A percentile compares a stretch with the other conserved stretches of the same genome.
These are phyloP conservation scores for Punctoribates punctum DNA, from an alignment of 2,888 invertebrate species.

Conservation along the genomic window DNA sequence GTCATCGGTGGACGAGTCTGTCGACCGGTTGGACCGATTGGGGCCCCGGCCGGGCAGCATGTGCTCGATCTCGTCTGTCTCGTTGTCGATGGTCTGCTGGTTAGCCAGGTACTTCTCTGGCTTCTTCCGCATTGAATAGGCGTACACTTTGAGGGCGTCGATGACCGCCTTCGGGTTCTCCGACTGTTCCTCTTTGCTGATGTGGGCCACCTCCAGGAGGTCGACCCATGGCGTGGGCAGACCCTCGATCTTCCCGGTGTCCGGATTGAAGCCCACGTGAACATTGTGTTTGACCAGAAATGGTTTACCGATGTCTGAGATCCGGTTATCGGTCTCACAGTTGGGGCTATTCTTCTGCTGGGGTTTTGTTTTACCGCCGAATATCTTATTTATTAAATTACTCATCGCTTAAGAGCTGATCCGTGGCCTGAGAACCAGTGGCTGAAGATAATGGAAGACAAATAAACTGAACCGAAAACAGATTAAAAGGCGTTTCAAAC, in stretches of 20 bases:
- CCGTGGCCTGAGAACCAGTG: background rate
- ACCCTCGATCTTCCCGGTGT: conserved; percentile 78
- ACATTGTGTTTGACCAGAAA: conserved; percentile 79
- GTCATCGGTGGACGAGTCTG: conserved; percentile 29
- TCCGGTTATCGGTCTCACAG: background rate
- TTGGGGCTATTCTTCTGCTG: background rate
- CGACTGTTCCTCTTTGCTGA: conserved; percentile 75
- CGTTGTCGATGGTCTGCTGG: conserved; percentile 72
- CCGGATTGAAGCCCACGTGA: conserved; percentile 77
- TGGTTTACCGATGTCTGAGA: conserved; percentile 68
- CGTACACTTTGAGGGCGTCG: conserved; percentile 84
- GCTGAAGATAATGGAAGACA: no score
- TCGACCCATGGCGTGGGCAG: conserved; percentile 77
- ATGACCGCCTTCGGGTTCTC: conserved; percentile 85
- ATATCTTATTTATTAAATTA: conserved; percentile 16
- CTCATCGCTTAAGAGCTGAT: background rate
- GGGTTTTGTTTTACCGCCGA: background rate
- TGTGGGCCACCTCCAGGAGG: conserved; percentile 70
- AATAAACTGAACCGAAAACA: no score
- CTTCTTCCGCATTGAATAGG: conserved; percentile 77
- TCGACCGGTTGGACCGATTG: conserved; percentile 2
- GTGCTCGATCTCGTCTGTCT: conserved; percentile 52
- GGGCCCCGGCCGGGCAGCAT: background rate
- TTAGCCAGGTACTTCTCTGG: conserved; percentile 74
- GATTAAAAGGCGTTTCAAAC: no score